Percentiles rank a stretch among this genome's conserved stretches.
Conservation (phyloP, 2,797 vertebrate genomes). For the Enteromius trimaculatus region DNA sequence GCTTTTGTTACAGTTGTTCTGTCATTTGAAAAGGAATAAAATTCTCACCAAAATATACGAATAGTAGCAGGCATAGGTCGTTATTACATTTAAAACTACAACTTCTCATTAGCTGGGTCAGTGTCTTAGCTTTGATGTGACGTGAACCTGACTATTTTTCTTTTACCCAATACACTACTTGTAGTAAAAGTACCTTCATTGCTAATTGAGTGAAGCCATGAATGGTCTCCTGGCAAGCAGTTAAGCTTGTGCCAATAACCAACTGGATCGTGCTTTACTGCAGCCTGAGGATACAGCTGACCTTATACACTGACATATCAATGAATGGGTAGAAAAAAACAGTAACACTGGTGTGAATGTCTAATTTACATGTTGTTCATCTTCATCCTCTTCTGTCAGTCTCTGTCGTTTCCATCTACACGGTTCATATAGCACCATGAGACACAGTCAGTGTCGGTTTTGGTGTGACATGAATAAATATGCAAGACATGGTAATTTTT, state of each 20-base stretch:
- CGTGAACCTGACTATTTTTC: constrained; percentile 58
- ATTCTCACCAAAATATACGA: constrained; percentile 75
- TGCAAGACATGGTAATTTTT: constrained; percentile 57
- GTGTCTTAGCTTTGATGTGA: constrained; percentile 60
- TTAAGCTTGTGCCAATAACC: constrained; percentile 50
- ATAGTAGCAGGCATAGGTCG: constrained; percentile 24
- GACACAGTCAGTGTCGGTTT: constrained; percentile 57
- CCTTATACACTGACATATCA: constrained; percentile 39
- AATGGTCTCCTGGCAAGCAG: constrained; percentile 34
- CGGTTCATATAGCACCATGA: constrained; percentile 47
- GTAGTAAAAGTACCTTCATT: constrained; percentile 25
- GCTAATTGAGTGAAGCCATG: constrained; percentile 5
- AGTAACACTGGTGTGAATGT: constrained; percentile 53
- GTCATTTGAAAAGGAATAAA: constrained; percentile 59
- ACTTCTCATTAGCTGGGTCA: constrained; percentile 52
- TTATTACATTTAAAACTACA: constrained; percentile 30
- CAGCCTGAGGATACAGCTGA: constrained; percentile 34
- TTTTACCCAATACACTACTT: constrained; percentile 46
- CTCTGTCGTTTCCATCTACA: constrained; percentile 48
- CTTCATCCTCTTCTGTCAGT: constrained; percentile 49
- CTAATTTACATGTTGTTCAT: constrained; percentile 50
- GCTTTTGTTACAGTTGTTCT: constrained; percentile 35
- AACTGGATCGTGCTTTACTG: constrained; percentile 42
- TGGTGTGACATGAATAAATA: constrained; percentile 69
- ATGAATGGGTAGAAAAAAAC: constrained; percentile 29